Conservation (phyloP, 2,888 invertebrate genomes). For the Saturnia japonica region DNA sequence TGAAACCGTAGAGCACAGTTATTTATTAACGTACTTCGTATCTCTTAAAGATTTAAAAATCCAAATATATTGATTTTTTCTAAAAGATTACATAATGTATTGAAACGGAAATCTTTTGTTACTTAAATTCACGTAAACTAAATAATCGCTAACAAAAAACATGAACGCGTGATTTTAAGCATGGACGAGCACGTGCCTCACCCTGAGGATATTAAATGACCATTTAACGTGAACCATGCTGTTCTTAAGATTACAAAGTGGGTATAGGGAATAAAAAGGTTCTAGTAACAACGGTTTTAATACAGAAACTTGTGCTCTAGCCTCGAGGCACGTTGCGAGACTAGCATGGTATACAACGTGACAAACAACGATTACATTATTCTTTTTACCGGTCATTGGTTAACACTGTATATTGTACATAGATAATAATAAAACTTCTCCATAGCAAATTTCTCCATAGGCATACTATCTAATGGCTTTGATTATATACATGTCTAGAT, state of each 20-base stretch:
- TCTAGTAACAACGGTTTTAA: constrained; percentile 14
- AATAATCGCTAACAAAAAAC: constrained; percentile 2
- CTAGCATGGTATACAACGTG: constrained; percentile 23
- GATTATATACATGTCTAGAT: too few relatives aligned
- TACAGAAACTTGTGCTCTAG: constrained; percentile 23
- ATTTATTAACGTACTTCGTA: too few relatives aligned
- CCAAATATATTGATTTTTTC: too few relatives aligned
- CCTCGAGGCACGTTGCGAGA: constrained; percentile 38
- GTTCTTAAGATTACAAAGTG: not conserved
- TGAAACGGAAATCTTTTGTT: not conserved
- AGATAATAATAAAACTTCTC: too few relatives aligned
- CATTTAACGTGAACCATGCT: not conserved
- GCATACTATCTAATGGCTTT: too few relatives aligned
- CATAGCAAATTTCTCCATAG: too few relatives aligned
- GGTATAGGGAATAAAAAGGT: not conserved
- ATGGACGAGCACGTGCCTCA: not conserved
- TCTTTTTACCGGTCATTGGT: constrained; percentile 11
- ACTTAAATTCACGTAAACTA: not conserved
- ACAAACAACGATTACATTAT: constrained; percentile 11
- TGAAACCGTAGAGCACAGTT: too few relatives aligned
- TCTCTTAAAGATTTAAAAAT: too few relatives aligned
- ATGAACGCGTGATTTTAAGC: not conserved
- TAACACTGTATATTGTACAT: constrained; percentile 2
- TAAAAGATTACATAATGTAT: too few relatives aligned
- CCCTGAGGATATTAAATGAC: not conserved